phyloP scores from a whole-genome alignment of 2,113 vertebrate species.

The Aldabrachelys gigantea region DNA sequence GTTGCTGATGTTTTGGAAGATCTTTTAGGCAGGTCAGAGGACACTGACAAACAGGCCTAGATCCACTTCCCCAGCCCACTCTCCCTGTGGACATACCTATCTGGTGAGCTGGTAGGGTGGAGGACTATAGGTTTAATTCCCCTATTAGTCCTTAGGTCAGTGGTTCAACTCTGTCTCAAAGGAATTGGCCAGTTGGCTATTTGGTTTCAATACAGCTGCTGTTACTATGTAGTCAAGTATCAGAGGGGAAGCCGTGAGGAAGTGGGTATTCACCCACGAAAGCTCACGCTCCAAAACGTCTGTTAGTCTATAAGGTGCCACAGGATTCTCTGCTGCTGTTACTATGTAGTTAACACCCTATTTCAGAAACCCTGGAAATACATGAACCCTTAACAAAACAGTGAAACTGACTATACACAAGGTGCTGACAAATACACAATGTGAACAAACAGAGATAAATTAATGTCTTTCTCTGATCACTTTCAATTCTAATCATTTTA shows the following conservation, averaged over 20 bases:
- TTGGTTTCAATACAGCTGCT: background rate
- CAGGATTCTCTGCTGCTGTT: too few species aligned
- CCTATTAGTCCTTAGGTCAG: too few species aligned
- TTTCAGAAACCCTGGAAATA: background rate
- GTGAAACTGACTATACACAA: fast-evolving
- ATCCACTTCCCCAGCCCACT: background rate
- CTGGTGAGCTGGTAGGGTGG: background rate
- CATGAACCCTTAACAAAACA: background rate
- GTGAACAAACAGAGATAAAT: background rate
- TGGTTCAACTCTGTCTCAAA: too few species aligned
- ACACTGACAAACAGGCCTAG: background rate
- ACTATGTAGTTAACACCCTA: background rate
- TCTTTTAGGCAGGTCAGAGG: background rate
- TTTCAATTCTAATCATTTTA: background rate
- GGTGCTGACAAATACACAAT: background rate
- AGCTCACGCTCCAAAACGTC: too few species aligned
- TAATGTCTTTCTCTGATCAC: background rate
- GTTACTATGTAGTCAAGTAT: background rate
- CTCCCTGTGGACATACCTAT: fast-evolving
- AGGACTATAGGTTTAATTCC: too few species aligned
- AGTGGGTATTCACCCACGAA: too few species aligned
- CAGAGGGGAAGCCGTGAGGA: too few species aligned
- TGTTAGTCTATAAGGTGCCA: too few species aligned
- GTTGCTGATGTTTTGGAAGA: background rate
- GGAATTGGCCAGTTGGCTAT: background rate